A percentile compares a stretch with the other conserved stretches of the same genome.
These are phyloP conservation scores for Drosophila atroscutellata DNA, from an alignment of 2,888 invertebrate species.

Conservation along the genomic window DNA sequence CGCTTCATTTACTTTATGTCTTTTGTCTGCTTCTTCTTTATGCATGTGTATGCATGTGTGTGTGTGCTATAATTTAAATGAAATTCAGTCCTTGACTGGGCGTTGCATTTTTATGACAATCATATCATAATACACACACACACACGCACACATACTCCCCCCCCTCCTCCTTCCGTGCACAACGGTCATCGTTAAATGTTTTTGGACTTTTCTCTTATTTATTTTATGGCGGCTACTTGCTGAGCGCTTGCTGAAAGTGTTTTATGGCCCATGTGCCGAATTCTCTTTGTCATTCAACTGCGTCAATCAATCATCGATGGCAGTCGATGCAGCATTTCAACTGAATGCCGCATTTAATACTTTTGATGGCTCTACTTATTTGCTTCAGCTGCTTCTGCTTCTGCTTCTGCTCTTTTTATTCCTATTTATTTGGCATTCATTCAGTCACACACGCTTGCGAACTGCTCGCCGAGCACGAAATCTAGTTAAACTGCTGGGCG, in stretches of 20 bases:
- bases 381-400: neutral
- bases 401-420: neutral
- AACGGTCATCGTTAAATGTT: conserved; percentile 30
- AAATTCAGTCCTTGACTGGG: conserved; percentile 48
- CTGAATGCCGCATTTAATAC: conserved; percentile 54
- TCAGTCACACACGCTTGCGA: conserved; percentile 50
- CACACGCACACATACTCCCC: neutral
- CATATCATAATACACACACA: neutral
- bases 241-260: conserved; percentile 67
- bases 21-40: conserved; percentile 69
- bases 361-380: conserved; percentile 11
- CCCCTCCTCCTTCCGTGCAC: neutral
- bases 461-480: conserved; percentile 44
- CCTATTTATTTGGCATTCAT: conserved; percentile 16
- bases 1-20: conserved; percentile 77
- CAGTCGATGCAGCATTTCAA: conserved; percentile 35
- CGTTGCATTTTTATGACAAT: conserved; percentile 61
- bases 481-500: conserved; percentile 45
- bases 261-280: conserved; percentile 62
- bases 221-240: conserved; percentile 70
- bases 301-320: conserved; percentile 57
- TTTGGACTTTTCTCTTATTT: conserved; percentile 64
- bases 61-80: conserved; percentile 66
- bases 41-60: conserved; percentile 19
- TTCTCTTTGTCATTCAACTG: conserved; percentile 36